Evolutionary conservation across 2,888 invertebrate genomes (phyloP), one percentile per base, ranked within the genome.

Genomic region (Folsomia candida): DNA sequence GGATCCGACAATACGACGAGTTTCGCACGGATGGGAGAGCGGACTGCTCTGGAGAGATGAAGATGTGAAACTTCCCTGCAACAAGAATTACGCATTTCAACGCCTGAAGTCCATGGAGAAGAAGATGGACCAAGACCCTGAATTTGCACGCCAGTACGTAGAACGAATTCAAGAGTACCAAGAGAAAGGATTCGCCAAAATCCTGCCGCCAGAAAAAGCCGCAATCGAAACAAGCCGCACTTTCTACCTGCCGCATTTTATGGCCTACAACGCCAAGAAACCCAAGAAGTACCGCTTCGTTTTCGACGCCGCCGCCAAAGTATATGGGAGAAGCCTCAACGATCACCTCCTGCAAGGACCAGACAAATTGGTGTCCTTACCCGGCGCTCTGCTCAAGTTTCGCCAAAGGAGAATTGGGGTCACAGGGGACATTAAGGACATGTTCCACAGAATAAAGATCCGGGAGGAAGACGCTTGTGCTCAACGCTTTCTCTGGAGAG

Each of bases 261-360:
- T n/a, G n/a, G n/a, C n/a, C n/a, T n/a, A n/a, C n/a, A n/a, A n/a
- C 20, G 69, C 68, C 2, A 76, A 75, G 28, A 78, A 78, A 51
- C 74, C 78, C 1, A 66, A 37, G 2, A 78, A 77, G 25, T n/a
- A 77, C 0, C 57, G 79, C 2, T 27, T 79, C 0, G 73, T 1
- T 65, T 62, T 27, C 22, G 26, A 1, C 2, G 37, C n/a, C n/a
- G n/a, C n/a, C n/a, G n/a, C n/a, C n/a, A n/a, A n/a, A n/a, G n/a
- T n/a, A n/a, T n/a, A n/a, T 0, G 73, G 70, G 11, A 29, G 2
- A 2, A 63, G 71, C 9, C 63, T 76, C 0, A 78, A 77, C 68
- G 70, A 75, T 26, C 24, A 20, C 18, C 47, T 78, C 1, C 27
- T 74, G 27, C 61, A 24, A 18, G 24, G n/a, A n/a, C n/a, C n/a